phyloP scores from a whole-genome alignment of 2,113 vertebrate species.

The Illadopsis cleaveri region DNA sequence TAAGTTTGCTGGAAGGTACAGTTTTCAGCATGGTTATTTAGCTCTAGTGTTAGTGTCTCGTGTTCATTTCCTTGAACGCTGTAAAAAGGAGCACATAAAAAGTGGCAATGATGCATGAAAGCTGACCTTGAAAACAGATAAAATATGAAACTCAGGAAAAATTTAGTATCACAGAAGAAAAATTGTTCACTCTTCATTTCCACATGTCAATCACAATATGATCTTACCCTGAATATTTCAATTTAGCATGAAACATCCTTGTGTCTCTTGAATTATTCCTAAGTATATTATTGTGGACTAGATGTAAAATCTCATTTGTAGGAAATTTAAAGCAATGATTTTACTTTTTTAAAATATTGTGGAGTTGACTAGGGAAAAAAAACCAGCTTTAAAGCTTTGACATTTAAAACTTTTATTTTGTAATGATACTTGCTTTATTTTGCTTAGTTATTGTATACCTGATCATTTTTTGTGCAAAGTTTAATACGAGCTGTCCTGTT shows the following conservation, averaged over 20 bases:
- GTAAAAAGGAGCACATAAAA: not conserved
- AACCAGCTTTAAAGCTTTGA: not conserved
- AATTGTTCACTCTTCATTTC: not conserved
- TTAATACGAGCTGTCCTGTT: not conserved
- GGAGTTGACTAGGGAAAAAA: not conserved
- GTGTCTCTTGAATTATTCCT: not conserved
- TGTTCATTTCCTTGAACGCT: not conserved
- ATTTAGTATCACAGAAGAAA: not conserved
- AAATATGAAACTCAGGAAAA: not conserved
- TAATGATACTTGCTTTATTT: not conserved
- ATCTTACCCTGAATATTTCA: not conserved
- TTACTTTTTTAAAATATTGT: not conserved
- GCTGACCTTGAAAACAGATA: not conserved
- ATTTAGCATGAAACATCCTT: not conserved
- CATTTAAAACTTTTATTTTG: not conserved
- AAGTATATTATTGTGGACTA: not conserved
- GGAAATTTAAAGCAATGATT: not conserved
- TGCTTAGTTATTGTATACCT: not conserved
- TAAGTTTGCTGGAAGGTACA: conserved; percentile 45
- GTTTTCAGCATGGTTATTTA: conserved; percentile 5
- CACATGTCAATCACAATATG: not conserved
- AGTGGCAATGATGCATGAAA: conserved; percentile 22
- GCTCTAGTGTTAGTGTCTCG: not conserved
- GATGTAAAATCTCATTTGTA: not conserved
- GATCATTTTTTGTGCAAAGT: not conserved